Base-by-base conservation (phyloP, 2,797 vertebrate species). In the Hemitrygon akajei region DNA sequence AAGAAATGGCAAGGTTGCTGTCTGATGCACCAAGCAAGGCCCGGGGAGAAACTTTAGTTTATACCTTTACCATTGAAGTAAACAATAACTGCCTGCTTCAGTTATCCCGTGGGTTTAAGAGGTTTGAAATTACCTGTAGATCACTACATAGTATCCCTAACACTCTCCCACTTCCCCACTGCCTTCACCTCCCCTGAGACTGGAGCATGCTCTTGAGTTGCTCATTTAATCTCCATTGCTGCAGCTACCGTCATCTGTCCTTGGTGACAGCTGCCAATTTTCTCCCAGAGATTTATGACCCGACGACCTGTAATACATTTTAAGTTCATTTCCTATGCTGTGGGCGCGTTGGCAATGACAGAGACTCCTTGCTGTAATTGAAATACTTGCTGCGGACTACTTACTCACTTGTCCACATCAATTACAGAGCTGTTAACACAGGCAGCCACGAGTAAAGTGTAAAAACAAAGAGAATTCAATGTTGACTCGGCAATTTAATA, bases 251-350 rank as follows among this genome's bases (percentile, higher is more conserved):
- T 95, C 95, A 96, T 97, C 95, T 95, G 96, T 96, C 95, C 96
- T 95, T 94, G 95, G 95, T 96, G 96, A 96, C 96, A 96, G 97
- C 96, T 97, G 97, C 97, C 97, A 97, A 97, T 97, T 97, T 97
- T 94, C 95, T 95, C 94, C 94, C 94, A 25, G 95, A 96, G 96
- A 97, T 96, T 96, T 96, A 96, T 95, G 95, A 95, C 95, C 96
- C 3, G 0, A 95, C 96, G 97, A 95, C 96, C 96, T 96, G 96
- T 96, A 94, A 96, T 94, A 95, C 96, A 96, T 97, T 97, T 97
- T 97, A 97, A 97, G 97, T 96, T 96, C 96, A 97, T 96, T 97
- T 97, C 95, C 96, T 95, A 95, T 94, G 94, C 95, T 96, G 96
- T 95, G 94, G 95, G 97, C 96, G 96, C 97, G 96, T 95, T 97